These are phyloP conservation scores for Watsonalla cultraria DNA, from an alignment of 2,888 invertebrate species.

Conservation along the genomic window DNA sequence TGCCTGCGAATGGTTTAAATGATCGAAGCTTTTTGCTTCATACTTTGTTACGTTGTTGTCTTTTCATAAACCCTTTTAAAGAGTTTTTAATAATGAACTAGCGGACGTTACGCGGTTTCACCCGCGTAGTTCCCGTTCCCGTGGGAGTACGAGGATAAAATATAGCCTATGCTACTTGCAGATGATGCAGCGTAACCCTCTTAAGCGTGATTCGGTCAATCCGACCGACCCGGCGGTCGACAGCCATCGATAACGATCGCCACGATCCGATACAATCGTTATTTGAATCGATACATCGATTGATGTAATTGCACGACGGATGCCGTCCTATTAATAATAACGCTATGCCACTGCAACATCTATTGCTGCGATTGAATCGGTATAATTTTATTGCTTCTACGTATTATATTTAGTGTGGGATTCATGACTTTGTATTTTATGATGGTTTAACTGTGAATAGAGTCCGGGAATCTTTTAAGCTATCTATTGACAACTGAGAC, in stretches of 20 bases:
- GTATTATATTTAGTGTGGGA: neutral
- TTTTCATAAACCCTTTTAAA: no score
- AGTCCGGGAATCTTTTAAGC: no score
- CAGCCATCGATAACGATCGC: constrained; percentile 20
- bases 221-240: constrained; percentile 7
- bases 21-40: no score
- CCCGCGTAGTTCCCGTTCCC: no score
- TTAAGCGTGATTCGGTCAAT: neutral
- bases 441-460: neutral
- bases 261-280: constrained; percentile 24
- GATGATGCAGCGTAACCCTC: no score
- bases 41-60: no score
- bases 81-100: no score
- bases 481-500: no score
- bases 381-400: neutral
- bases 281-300: constrained; percentile 32
- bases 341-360: constrained; percentile 26
- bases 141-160: no score
- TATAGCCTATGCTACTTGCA: no score
- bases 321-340: constrained; percentile 27
- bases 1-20: no score
- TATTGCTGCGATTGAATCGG: constrained; percentile 10
- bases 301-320: constrained; percentile 35
- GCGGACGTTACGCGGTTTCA: no score
- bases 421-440: neutral